These are phyloP conservation scores for Fringilla coelebs DNA, from an alignment of 2,797 vertebrate species.

Conservation along the genomic window DNA sequence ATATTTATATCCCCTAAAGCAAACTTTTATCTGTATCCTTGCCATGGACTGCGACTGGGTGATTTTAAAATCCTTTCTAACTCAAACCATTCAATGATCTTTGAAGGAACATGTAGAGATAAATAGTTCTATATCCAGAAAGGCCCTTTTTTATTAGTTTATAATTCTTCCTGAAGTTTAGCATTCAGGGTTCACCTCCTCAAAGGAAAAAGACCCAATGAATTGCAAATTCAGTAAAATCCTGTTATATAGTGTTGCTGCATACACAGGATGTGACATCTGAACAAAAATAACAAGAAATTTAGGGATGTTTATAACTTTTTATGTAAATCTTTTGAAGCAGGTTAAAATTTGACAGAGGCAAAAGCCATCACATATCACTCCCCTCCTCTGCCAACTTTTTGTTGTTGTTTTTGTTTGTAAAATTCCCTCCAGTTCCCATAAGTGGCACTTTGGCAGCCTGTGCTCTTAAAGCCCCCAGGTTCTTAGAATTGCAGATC, in stretches of 20 bases:
- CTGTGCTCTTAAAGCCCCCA: slow-evolving; percentile 41
- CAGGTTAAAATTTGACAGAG: slow-evolving; percentile 34
- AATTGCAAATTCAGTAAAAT: slow-evolving; percentile 1
- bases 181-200: background rate
- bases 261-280: background rate
- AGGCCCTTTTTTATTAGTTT: background rate
- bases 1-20: background rate
- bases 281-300: background rate
- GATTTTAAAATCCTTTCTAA: background rate
- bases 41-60: no score
- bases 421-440: background rate
- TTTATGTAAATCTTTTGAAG: slow-evolving; percentile 7
- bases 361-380: background rate
- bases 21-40: background rate
- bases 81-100: background rate
- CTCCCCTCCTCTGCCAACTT: background rate
- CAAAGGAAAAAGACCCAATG: background rate
- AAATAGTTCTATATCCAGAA: background rate
- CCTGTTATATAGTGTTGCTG: background rate
- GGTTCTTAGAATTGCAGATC: slow-evolving; percentile 47
- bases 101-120: background rate
- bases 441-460: background rate
- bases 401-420: background rate
- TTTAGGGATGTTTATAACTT: background rate
- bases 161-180: background rate